Conservation (phyloP, 2,888 invertebrate genomes). For the Pherbina coryleti region DNA sequence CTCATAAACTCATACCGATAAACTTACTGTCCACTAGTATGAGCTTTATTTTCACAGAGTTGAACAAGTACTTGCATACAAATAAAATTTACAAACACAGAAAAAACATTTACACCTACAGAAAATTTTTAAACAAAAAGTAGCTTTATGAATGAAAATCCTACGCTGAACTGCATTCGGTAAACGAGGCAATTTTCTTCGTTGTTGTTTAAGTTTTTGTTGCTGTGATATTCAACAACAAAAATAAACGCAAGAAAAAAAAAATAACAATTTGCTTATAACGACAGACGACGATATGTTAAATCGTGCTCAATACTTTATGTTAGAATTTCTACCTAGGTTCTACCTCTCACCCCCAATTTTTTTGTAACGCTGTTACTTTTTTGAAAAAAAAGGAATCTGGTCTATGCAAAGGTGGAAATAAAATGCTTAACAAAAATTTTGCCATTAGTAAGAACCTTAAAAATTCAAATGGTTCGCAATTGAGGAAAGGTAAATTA, state of each 20-base stretch:
- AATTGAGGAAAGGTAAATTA: too few species aligned
- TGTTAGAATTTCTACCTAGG: background rate
- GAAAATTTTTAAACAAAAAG: slow-evolving; percentile 9
- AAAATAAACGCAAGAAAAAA: background rate
- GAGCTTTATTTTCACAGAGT: slow-evolving; percentile 18
- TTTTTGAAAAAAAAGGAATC: too few species aligned
- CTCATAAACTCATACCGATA: background rate
- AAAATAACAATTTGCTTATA: background rate
- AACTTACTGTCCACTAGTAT: slow-evolving; percentile 18
- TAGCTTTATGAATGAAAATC: slow-evolving; percentile 43
- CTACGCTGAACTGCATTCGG: slow-evolving; percentile 35
- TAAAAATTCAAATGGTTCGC: too few species aligned
- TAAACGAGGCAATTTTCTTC: background rate
- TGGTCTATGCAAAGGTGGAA: too few species aligned
- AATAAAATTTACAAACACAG: slow-evolving; percentile 38
- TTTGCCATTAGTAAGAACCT: too few species aligned
- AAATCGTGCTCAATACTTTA: background rate
- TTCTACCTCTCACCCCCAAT: too few species aligned
- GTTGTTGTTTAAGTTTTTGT: background rate
- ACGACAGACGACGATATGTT: background rate
- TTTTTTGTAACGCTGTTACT: too few species aligned
- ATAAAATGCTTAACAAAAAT: too few species aligned
- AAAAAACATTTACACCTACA: slow-evolving; percentile 29
- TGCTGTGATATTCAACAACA: background rate
- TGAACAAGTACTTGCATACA: slow-evolving; percentile 30